phyloP scores from a whole-genome alignment of 1,140 invertebrate species.

The Theocolax elegans region DNA sequence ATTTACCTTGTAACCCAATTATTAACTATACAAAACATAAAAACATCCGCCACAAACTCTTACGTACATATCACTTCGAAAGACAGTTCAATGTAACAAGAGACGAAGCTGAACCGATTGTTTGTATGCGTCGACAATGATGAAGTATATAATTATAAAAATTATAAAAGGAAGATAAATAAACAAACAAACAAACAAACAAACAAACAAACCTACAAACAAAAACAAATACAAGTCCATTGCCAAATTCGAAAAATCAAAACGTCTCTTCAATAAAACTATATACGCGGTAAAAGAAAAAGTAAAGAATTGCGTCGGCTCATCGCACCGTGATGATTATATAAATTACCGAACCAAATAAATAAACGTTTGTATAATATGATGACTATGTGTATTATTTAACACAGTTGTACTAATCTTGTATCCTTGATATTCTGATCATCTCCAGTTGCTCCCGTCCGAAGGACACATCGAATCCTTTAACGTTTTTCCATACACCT shows the following conservation, averaged over 20 bases:
- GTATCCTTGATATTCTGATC: slow-evolving; percentile 1
- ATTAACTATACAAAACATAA: too few relatives aligned
- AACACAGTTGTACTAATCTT: slow-evolving; percentile 4
- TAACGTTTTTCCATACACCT: background rate
- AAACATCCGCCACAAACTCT: slow-evolving; percentile 6
- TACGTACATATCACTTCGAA: slow-evolving; percentile 36
- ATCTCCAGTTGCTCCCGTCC: slow-evolving; percentile 26
- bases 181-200: too few relatives aligned
- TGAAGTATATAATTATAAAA: background rate
- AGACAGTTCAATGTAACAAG: slow-evolving; percentile 32
- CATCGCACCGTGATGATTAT: slow-evolving; percentile 30
- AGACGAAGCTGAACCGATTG: slow-evolving; percentile 5
- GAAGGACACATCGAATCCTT: slow-evolving; percentile 29
- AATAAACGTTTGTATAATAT: slow-evolving; percentile 43
- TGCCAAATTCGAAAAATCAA: slow-evolving; percentile 35
- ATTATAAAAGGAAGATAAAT: slow-evolving; percentile 2
- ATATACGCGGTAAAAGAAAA: background rate
- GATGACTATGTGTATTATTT: background rate
- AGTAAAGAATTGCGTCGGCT: slow-evolving; percentile 22
- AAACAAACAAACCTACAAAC: too few relatives aligned
- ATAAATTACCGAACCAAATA: slow-evolving; percentile 40
- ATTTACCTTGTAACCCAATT: background rate
- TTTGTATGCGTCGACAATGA: slow-evolving; percentile 33
- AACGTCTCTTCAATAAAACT: background rate
- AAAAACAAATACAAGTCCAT: too few relatives aligned